These are phyloP conservation scores for Sphenodon punctatus DNA, from an alignment of 2,797 vertebrate species.

Conservation along the genomic window DNA sequence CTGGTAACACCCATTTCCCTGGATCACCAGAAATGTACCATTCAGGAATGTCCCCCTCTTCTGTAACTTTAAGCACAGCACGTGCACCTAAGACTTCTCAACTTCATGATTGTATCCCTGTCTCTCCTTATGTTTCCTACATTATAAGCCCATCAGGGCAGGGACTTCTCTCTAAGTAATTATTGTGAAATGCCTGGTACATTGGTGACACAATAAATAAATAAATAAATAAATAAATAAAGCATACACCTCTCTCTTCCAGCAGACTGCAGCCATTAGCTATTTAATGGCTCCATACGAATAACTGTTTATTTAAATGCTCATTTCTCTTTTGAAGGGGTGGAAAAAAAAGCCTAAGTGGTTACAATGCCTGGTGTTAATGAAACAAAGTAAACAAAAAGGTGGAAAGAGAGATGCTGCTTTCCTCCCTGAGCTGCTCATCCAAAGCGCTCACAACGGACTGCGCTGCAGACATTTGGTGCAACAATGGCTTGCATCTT, in stretches of 20 bases:
- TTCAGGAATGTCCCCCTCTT: too few relatives aligned
- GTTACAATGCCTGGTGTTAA: accelerated
- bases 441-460: neutral
- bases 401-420: neutral
- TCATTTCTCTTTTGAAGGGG: neutral
- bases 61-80: too few relatives aligned
- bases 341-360: neutral
- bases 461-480: neutral
- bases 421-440: neutral
- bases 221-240: neutral
- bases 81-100: too few relatives aligned
- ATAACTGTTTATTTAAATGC: neutral
- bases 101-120: too few relatives aligned
- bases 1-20: too few relatives aligned
- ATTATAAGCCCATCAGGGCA: too few relatives aligned
- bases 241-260: accelerated
- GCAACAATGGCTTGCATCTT: neutral
- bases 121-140: too few relatives aligned
- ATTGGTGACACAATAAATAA: neutral
- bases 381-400: too few relatives aligned
- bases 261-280: neutral
- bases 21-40: too few relatives aligned
- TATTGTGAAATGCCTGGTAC: too few relatives aligned
- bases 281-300: neutral
- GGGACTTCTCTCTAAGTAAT: too few relatives aligned